Conservation (phyloP, 2,888 invertebrate genomes). For the Acanthosoma haemorrhoidale region DNA sequence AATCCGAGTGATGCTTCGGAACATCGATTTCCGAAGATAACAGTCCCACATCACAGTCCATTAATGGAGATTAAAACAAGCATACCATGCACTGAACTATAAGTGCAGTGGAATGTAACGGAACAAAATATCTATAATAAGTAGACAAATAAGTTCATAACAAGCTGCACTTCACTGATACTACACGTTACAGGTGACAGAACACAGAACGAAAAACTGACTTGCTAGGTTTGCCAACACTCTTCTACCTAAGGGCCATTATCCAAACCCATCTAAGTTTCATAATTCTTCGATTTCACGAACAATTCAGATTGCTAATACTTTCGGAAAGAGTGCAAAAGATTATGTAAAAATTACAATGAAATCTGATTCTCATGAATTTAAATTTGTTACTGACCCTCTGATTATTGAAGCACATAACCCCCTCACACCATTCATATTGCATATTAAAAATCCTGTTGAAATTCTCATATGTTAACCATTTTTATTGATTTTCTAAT, state of each 20-base stretch:
- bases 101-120: not conserved
- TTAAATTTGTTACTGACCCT: not conserved
- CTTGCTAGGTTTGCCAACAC: not conserved
- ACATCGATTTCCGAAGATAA: slow-evolving; percentile 29
- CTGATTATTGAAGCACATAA: not conserved
- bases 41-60: slow-evolving; percentile 32
- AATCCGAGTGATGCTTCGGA: slow-evolving; percentile 16
- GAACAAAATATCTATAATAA: not conserved
- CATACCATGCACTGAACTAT: not conserved
- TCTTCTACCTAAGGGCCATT: not conserved
- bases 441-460: too few species aligned
- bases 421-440: too few species aligned
- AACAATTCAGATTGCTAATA: too few species aligned
- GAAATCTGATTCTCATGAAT: too few species aligned
- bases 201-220: slow-evolving; percentile 6
- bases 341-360: too few species aligned
- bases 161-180: slow-evolving; percentile 1
- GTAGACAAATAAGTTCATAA: not conserved
- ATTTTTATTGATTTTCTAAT: too few species aligned
- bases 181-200: slow-evolving; percentile 14
- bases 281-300: not conserved
- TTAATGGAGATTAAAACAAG: slow-evolving; percentile 11
- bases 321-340: too few species aligned
- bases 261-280: not conserved
- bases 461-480: too few species aligned